Evolutionary conservation across 1,140 invertebrate genomes (phyloP).

Genomic region (Tribolium madens): DNA sequence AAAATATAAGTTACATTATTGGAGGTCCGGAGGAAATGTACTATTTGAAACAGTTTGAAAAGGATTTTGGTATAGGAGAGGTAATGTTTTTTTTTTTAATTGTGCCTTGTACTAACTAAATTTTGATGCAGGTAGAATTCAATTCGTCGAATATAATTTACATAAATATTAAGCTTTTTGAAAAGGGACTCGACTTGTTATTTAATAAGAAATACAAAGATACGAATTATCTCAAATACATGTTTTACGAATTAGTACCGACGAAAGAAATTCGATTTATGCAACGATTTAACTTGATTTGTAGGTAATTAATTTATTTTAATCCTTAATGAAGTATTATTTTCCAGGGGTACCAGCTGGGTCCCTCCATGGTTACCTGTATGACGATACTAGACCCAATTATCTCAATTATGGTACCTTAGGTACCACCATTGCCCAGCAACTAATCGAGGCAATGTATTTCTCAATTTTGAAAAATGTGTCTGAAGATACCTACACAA

Average conservation of each 20-base stretch:
- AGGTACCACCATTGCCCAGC: constrained; percentile 46
- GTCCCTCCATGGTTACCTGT: constrained; percentile 41
- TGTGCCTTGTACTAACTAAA: background rate
- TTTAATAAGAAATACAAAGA: constrained; percentile 17
- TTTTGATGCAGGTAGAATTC: constrained; percentile 37
- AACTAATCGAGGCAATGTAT: constrained; percentile 66
- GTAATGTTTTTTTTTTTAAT: constrained; percentile 5
- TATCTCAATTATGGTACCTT: constrained; percentile 48
- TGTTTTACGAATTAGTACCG: constrained; percentile 40
- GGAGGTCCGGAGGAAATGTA: constrained; percentile 48
- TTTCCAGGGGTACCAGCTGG: constrained; percentile 49
- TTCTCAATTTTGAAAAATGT: constrained; percentile 85
- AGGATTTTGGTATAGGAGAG: constrained; percentile 39
- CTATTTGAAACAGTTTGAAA: constrained; percentile 43
- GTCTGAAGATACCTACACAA: background rate
- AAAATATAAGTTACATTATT: constrained; percentile 43
- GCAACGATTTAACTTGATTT: background rate
- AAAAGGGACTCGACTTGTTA: constrained; percentile 12
- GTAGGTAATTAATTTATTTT: background rate
- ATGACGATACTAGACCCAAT: constrained; percentile 16
- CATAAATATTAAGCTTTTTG: constrained; percentile 29
- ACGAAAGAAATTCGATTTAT: background rate
- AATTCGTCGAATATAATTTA: constrained; percentile 43
- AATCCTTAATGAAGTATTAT: background rate
- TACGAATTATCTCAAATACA: constrained; percentile 25